Base-by-base conservation (phyloP, 2,888 invertebrate genomes). In the Nymphalis polychloros region DNA sequence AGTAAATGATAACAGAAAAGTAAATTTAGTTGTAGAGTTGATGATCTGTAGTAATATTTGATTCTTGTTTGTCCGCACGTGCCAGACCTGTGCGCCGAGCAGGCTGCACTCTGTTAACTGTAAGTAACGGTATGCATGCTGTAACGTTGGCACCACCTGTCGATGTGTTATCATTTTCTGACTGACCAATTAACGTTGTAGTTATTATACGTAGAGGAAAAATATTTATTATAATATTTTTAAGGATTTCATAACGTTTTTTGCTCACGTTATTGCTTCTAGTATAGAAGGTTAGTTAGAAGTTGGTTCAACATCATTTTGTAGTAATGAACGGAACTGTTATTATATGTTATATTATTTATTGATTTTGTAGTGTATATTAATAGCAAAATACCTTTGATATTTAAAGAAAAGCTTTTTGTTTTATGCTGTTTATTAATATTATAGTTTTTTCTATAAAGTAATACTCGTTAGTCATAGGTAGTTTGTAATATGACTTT, bases 11-110 rank as follows among this genome's bases (percentile, higher is more conserved):
- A 88, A 88, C 85, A 86, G 77, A 70, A 41, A 35, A 57, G 41
- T 41, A 57, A 41, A 67, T 67, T 31, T 65, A 53, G 20, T 73
- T 68, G 68, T 64, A 71, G 67, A 70, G 65, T 70, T 68, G 72
- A 35, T 52, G 20, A 31, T 41, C 10, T 65, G 59, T 68, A 68
- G 77, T 83, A 84, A 83, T 77, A 74, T 75, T 76, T 76, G 74
- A 75, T 73, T 74, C 77, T 83, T 88, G 81, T 87, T 83, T 80
- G 78, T 84, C 81, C 83, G 82, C 75, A 79, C 79, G 80, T 79
- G 83, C 82, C 81, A 89, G 89, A 89, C 77, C 82, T 80, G 76
- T 86, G 88, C 84, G 85, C 82, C 82, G 85, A 82, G 83, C 79
- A 79, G 82, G 76, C 84, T 79, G 81, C 83, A 77, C 81, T 79